These are phyloP conservation scores for Ptiloglossa arizonensis DNA, from an alignment of 1,140 invertebrate genomes.

Conservation along the genomic window DNA sequence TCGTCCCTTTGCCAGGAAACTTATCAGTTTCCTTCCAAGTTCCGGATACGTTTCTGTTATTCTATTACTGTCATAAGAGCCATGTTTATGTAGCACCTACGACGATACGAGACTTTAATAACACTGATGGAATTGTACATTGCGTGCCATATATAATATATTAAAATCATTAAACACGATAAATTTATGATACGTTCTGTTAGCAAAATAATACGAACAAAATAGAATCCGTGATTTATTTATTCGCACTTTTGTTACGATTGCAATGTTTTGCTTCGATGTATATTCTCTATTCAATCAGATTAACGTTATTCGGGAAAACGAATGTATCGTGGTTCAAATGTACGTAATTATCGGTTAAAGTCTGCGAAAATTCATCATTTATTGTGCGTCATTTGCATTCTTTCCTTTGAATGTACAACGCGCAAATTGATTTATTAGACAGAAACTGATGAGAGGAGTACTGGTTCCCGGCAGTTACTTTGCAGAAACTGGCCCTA, in stretches of 20 bases:
- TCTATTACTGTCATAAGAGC: neutral
- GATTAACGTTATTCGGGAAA: neutral
- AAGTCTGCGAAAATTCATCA: neutral
- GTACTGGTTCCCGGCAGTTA: constrained; percentile 3
- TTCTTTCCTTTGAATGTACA: neutral
- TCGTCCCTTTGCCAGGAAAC: constrained; percentile 13
- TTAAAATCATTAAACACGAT: neutral
- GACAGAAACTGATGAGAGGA: constrained; percentile 2
- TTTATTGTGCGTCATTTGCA: constrained; percentile 7
- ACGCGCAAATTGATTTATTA: constrained; percentile 33
- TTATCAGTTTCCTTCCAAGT: constrained; percentile 32
- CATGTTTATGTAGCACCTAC: constrained; percentile 27
- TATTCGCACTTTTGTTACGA: no score
- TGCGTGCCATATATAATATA: neutral
- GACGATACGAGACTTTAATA: constrained; percentile 48
- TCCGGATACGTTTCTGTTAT: constrained; percentile 46
- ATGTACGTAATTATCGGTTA: neutral
- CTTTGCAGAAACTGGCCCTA: constrained; percentile 22
- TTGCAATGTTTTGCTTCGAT: no score
- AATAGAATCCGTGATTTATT: no score
- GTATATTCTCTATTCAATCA: neutral
- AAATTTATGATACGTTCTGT: neutral
- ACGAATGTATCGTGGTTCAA: neutral
- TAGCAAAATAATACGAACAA: no score
- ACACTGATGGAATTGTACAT: constrained; percentile 31